These are phyloP conservation scores for Pheosia tremula DNA, from an alignment of 2,888 invertebrate species.

Conservation along the genomic window DNA sequence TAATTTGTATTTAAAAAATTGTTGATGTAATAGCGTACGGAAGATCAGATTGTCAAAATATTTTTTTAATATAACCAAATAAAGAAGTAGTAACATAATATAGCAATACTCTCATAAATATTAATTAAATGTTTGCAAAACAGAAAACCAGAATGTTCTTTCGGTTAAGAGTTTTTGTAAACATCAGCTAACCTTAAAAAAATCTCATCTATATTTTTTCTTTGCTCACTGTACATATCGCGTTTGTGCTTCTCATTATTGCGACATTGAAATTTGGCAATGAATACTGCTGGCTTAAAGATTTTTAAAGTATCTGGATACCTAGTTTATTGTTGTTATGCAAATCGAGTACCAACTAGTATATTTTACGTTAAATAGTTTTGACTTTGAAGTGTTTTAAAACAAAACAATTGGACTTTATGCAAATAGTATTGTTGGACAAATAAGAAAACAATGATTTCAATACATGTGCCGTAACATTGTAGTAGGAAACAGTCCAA, in stretches of 20 bases:
- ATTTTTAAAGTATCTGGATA: slow-evolving; percentile 24
- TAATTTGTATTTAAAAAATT: too few relatives aligned
- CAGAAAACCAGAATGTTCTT: neutral
- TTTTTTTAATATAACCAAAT: too few relatives aligned
- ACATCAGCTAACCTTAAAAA: slow-evolving; percentile 23
- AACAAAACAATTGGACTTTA: slow-evolving; percentile 3
- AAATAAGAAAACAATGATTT: neutral
- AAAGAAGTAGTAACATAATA: neutral
- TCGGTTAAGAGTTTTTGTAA: neutral
- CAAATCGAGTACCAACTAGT: neutral
- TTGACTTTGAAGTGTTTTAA: slow-evolving; percentile 7
- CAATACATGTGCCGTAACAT: neutral
- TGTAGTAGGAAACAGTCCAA: too few relatives aligned
- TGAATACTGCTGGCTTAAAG: slow-evolving; percentile 21
- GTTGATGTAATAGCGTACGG: too few relatives aligned
- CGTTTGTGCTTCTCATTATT: slow-evolving; percentile 22
- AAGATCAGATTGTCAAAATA: too few relatives aligned
- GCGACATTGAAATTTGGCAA: slow-evolving; percentile 33
- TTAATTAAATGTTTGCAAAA: neutral
- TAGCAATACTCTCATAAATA: neutral
- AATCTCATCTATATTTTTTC: slow-evolving; percentile 21
- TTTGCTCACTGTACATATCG: slow-evolving; percentile 29
- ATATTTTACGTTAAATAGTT: neutral
- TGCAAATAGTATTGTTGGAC: neutral
- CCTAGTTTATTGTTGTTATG: neutral